Conservation (phyloP, 1,140 invertebrate species). For the Sycobia sp. region DNA sequence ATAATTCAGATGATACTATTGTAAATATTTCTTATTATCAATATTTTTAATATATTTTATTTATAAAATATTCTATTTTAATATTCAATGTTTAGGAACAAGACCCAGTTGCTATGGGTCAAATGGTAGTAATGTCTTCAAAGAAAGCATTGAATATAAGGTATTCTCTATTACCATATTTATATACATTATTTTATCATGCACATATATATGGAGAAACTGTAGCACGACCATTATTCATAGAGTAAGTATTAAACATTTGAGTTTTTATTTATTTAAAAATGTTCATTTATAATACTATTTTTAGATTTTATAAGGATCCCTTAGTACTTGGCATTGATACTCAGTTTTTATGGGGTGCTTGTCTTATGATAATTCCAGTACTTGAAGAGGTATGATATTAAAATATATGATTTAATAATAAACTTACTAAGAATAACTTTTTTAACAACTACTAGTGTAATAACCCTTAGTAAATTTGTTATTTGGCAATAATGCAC, state of each 20-base stretch:
- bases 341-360: conserved; percentile 81
- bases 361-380: conserved; percentile 75
- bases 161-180: conserved; percentile 79
- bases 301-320: conserved; percentile 71
- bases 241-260: conserved; percentile 68
- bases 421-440: too few relatives aligned
- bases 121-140: conserved; percentile 69
- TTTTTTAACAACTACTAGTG: too few relatives aligned
- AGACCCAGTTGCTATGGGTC: conserved; percentile 77
- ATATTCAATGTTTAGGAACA: conserved; percentile 66
- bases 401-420: conserved; percentile 20
- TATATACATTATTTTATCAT: conserved; percentile 82
- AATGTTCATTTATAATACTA: conserved; percentile 28
- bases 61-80: neutral
- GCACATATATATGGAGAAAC: conserved; percentile 74
- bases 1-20: conserved; percentile 75
- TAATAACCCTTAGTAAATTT: too few relatives aligned
- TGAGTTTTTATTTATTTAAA: conserved; percentile 17
- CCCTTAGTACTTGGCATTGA: conserved; percentile 73
- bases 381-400: conserved; percentile 70
- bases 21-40: conserved; percentile 60
- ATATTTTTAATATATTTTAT: neutral
- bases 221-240: conserved; percentile 80
- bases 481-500: too few relatives aligned
- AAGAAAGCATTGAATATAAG: conserved; percentile 69